Evolutionary conservation across 2,113 vertebrate genomes (phyloP).

Genomic region (Ageneiosus marmoratus): DNA sequence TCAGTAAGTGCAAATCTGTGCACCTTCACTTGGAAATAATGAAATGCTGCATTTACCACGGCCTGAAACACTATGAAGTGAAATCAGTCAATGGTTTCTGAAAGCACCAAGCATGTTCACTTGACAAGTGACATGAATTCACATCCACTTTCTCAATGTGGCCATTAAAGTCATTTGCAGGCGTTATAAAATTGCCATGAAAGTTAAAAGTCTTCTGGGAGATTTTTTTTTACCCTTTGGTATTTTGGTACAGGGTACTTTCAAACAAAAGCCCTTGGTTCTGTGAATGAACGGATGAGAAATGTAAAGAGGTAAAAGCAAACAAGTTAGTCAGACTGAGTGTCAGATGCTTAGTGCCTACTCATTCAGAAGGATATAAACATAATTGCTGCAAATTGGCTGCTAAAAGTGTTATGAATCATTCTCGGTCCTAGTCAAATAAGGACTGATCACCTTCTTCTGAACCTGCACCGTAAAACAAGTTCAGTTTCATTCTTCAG

Average conservation of each 20-base stretch:
- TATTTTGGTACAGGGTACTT: neutral
- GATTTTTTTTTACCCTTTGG: neutral
- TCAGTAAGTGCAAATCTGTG: constrained; percentile 32
- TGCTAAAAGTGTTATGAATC: constrained; percentile 21
- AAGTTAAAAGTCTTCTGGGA: neutral
- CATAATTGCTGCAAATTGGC: constrained; percentile 13
- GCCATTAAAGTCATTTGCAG: constrained; percentile 38
- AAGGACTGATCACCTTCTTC: neutral
- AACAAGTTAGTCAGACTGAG: neutral
- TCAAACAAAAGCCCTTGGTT: neutral
- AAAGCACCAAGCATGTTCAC: constrained; percentile 28
- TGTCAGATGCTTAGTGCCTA: neutral
- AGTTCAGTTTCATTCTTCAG: neutral
- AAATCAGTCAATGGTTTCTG: constrained; percentile 22
- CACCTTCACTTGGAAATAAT: constrained; percentile 4
- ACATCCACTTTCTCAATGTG: constrained; percentile 38
- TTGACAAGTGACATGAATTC: constrained; percentile 39
- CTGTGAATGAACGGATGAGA: neutral
- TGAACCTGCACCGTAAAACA: neutral
- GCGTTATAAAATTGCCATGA: neutral
- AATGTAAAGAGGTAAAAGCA: neutral
- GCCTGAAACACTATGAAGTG: constrained; percentile 21
- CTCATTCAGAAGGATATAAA: constrained; percentile 34
- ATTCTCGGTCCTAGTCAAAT: constrained; percentile 3
- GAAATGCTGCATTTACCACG: neutral